phyloP scores from a whole-genome alignment of 2,888 invertebrate genomes.

The Hirudinaria manillensis region DNA sequence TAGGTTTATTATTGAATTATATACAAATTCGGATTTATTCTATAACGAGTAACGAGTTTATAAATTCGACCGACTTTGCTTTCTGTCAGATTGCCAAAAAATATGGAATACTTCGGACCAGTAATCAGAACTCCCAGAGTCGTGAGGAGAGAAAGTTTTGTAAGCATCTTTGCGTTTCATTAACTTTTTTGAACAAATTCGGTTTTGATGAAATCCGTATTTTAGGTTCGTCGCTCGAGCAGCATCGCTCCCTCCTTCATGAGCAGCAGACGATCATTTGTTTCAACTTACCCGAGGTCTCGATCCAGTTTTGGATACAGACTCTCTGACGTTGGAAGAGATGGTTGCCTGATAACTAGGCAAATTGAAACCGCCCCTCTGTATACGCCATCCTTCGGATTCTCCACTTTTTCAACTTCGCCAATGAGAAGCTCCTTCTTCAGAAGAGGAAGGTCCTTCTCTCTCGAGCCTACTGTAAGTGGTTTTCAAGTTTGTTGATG shows the following conservation, averaged over 20 bases:
- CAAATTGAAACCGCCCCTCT: not conserved
- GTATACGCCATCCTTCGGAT: not conserved
- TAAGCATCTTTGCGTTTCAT: not conserved
- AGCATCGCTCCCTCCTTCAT: not conserved
- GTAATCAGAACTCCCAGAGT: not conserved
- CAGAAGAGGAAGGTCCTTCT: constrained; percentile 5
- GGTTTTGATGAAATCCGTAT: not conserved
- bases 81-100: not conserved
- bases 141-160: not conserved
- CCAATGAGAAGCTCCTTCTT: not conserved
- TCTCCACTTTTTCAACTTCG: not conserved
- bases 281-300: not conserved
- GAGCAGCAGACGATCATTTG: not conserved
- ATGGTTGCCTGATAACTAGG: constrained; percentile 4
- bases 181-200: not conserved
- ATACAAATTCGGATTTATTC: no score
- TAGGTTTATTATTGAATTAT: no score
- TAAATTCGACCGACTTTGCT: no score
- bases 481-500: no score
- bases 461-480: constrained; percentile 9
- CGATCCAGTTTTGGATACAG: not conserved
- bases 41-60: no score
- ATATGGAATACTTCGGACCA: not conserved
- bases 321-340: constrained; percentile 10
- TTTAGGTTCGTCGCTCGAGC: constrained; percentile 6